A percentile compares a stretch with the other conserved stretches of the same genome.
Conservation (phyloP, 2,797 vertebrate genomes). For the Numenius phaeopus region DNA sequence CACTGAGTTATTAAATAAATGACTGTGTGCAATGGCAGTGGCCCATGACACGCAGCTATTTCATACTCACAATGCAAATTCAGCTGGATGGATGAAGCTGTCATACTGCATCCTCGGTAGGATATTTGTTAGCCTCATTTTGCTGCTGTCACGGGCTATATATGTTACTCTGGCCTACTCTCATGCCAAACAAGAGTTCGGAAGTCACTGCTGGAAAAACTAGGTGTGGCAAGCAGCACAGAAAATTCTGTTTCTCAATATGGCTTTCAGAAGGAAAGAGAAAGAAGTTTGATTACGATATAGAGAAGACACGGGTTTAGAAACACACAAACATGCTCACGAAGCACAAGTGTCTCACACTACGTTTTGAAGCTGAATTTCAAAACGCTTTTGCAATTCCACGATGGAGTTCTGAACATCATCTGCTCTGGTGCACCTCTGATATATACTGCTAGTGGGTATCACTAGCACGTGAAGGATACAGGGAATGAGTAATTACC, state of each 20-base stretch:
- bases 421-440: neutral
- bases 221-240: neutral
- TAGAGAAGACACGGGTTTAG: neutral
- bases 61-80: conserved; percentile 72
- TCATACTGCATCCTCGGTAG: conserved; percentile 78
- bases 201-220: neutral
- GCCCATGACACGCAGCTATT: conserved; percentile 63
- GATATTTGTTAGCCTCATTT: conserved; percentile 86
- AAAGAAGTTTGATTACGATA: neutral
- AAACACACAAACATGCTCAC: neutral
- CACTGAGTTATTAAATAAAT: conserved; percentile 81
- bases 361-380: neutral
- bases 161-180: conserved; percentile 65
- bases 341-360: neutral
- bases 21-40: conserved; percentile 68
- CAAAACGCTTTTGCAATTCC: neutral
- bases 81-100: conserved; percentile 75
- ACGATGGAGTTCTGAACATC: neutral
- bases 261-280: neutral
- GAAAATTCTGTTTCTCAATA: neutral
- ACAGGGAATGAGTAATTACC: neutral
- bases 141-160: conserved; percentile 84
- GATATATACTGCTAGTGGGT: rapidly evolving
- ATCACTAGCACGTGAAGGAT: neutral
- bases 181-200: conserved; percentile 22